A percentile compares a stretch with the other conserved stretches of the same genome.
Evolutionary conservation across 2,888 invertebrate species (phyloP).

Genomic region (Callimorpha dominula): DNA sequence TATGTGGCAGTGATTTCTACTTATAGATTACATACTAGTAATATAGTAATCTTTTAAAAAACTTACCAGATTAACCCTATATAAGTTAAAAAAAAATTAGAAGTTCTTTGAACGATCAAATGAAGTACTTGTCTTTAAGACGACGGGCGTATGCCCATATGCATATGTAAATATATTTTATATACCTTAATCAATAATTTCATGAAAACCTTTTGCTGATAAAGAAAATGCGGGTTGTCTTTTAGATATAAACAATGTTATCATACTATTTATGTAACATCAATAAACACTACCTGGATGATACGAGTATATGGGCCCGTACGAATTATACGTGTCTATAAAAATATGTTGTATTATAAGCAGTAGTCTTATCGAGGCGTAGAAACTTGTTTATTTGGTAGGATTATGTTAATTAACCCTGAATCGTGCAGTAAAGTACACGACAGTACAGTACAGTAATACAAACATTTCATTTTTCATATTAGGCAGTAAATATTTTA

Average conservation of each 20-base stretch:
- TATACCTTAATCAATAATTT: constrained; percentile 31
- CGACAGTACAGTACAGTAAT: no score
- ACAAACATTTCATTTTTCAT: no score
- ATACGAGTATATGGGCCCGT: not conserved
- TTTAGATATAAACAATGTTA: constrained; percentile 31
- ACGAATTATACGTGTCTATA: not conserved
- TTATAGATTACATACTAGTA: no score
- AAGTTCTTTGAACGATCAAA: no score
- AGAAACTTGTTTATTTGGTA: not conserved
- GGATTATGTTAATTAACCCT: no score
- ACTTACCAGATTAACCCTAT: no score
- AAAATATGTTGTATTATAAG: not conserved
- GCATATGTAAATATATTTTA: not conserved
- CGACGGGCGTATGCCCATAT: no score
- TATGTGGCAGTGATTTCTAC: no score
- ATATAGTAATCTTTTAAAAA: no score
- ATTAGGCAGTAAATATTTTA: not conserved
- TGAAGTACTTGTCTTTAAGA: no score
- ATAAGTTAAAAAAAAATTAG: no score
- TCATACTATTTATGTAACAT: constrained; percentile 32
- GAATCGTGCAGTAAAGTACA: no score
- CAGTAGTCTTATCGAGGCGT: not conserved
- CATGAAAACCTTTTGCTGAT: constrained; percentile 43
- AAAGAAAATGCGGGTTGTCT: constrained; percentile 56
- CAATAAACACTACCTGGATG: constrained; percentile 13